These are phyloP conservation scores for Mellivora capensis DNA, from an alignment of 2,113 vertebrate species.

Conservation along the genomic window DNA sequence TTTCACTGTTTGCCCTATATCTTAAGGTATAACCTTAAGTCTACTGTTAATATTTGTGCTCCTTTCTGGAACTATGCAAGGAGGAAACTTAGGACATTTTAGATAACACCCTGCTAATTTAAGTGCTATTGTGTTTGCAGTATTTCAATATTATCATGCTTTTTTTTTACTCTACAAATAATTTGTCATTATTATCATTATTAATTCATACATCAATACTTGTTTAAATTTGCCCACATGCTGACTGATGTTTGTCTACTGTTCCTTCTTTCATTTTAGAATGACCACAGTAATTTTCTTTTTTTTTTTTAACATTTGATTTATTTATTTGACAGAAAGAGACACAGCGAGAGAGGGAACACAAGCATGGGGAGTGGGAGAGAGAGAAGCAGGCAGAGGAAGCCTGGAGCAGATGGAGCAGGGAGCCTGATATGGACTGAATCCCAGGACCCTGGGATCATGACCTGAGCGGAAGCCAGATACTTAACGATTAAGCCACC, in stretches of 20 bases:
- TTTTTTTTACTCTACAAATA: not conserved
- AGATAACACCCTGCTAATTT: not conserved
- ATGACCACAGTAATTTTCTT: not conserved
- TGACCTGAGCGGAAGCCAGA: too few species aligned
- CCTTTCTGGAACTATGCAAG: not conserved
- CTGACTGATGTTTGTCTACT: not conserved
- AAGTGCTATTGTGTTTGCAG: not conserved
- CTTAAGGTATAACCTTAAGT: not conserved
- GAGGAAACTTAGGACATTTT: not conserved
- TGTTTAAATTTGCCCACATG: not conserved
- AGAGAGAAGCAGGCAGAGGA: too few species aligned
- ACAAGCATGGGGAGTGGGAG: too few species aligned
- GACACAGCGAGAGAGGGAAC: too few species aligned
- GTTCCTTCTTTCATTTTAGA: not conserved
- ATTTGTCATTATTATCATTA: not conserved
- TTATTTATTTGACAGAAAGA: too few species aligned
- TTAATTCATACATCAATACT: not conserved
- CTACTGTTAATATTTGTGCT: not conserved
- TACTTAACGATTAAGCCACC: too few species aligned
- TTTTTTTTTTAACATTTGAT: not conserved
- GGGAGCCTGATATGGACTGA: too few species aligned
- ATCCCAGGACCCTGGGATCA: too few species aligned
- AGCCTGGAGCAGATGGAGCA: too few species aligned
- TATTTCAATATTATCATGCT: not conserved
- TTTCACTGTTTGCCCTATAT: not conserved